Evolutionary conservation across 2,113 vertebrate species (phyloP), one percentile per base, ranked within the genome.

Genomic region (Sinocyclocheilus grahami): DNA sequence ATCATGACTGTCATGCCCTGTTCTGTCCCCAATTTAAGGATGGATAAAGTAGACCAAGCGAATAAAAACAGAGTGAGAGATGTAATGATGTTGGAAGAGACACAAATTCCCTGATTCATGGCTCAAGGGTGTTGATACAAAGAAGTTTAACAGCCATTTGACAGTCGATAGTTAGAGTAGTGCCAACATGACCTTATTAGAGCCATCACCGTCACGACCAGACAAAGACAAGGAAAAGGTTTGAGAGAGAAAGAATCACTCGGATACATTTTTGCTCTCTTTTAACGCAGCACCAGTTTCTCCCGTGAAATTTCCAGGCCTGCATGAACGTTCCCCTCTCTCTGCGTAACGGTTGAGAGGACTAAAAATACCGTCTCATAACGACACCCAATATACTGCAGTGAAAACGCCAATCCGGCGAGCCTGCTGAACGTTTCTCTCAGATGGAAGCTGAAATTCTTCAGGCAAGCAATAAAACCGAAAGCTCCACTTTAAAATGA

Each of bases 151-250:
- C 42, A 78, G 58, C 76, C 53, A 53, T 65, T 14, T 58, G 82
- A 87, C 88, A 89, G 86, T 80, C 2, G 79, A 85, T 62, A 60
- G 85, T 65, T 24, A 79, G 82, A 79, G 71, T 24, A 75, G 0
- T 72, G 85, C 85, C 75, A 55, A 18, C 84, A 72, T 69, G 60
- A 86, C 84, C 89, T 88, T 39, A 71, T 92, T 91, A 91, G 83
- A 86, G 60, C 89, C 84, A 91, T 92, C 88, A 87, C 79, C 86
- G 90, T 89, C 89, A 89, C 51, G n/a, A 48, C 46, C 22, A 80
- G 65, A 76, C 27, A 18, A 77, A 51, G 74, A 18, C 30, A 53
- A 82, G 14, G 27, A 53, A 72, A 77, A 30, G 30, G n/a, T 58
- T 22, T 42, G 37, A 85, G 37, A 53, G 22, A 22, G 14, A 83